phyloP scores from a whole-genome alignment of 1,140 invertebrate genomes.

The Contarinia nasturtii region DNA sequence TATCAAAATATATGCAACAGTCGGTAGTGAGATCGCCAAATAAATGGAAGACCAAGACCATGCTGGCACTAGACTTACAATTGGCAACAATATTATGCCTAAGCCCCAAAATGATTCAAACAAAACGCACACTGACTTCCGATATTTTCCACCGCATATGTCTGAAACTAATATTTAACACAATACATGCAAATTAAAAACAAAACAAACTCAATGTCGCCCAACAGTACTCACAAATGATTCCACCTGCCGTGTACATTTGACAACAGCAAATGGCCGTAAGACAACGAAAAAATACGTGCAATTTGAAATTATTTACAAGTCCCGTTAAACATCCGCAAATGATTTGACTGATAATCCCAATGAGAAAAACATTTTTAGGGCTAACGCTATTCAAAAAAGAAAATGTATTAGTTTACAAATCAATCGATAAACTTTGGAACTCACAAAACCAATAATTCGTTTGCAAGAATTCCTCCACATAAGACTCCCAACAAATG shows the following conservation, averaged over 20 bases:
- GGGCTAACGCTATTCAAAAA: constrained; percentile 17
- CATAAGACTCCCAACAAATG: constrained; percentile 25
- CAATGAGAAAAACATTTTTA: constrained; percentile 22
- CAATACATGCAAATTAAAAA: background rate
- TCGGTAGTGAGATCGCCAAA: constrained; percentile 24
- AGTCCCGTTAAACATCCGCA: constrained; percentile 23
- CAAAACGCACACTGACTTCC: constrained; percentile 20
- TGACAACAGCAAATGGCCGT: constrained; percentile 24
- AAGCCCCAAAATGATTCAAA: constrained; percentile 27
- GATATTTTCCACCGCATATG: constrained; percentile 21
- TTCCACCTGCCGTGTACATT: constrained; percentile 23
- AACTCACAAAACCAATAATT: constrained; percentile 24
- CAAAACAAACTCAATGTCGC: background rate
- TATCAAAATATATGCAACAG: constrained; percentile 19
- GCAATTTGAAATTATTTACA: constrained; percentile 22
- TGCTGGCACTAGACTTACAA: constrained; percentile 20
- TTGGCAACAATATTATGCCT: constrained; percentile 22
- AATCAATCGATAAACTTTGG: background rate
- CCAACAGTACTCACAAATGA: constrained; percentile 20
- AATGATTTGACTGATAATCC: constrained; percentile 24
- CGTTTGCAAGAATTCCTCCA: constrained; percentile 23
- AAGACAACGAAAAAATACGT: constrained; percentile 23
- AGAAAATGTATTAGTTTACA: background rate
- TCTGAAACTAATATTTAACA: constrained; percentile 15
- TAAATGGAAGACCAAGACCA: constrained; percentile 21